These are phyloP conservation scores for Penaeus indicus DNA, from an alignment of 1,140 invertebrate species.

Conservation along the genomic window DNA sequence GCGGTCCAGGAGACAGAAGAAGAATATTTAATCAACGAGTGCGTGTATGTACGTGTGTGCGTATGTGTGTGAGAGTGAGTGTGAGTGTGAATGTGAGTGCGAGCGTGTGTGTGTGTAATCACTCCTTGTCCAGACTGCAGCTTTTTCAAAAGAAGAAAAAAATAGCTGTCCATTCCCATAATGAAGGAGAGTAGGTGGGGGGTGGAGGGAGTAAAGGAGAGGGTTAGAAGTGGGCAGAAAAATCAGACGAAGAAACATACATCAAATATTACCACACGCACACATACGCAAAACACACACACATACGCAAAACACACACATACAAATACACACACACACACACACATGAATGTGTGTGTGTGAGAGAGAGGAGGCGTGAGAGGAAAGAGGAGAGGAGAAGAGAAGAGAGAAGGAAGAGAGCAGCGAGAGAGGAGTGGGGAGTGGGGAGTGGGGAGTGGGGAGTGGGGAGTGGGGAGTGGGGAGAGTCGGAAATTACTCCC, in stretches of 20 bases:
- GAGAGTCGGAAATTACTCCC: not conserved
- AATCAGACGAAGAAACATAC: too few relatives aligned
- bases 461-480: not conserved
- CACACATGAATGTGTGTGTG: too few relatives aligned
- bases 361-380: too few relatives aligned
- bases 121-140: not conserved
- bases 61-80: not conserved
- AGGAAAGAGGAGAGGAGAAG: not conserved
- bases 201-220: too few relatives aligned
- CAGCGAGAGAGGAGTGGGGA: not conserved
- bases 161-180: too few relatives aligned
- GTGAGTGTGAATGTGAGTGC: too few relatives aligned
- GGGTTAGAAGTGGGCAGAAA: too few relatives aligned
- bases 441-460: not conserved
- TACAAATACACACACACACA: constrained; percentile 5
- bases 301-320: too few relatives aligned
- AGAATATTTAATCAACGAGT: too few relatives aligned
- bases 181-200: too few relatives aligned
- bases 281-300: too few relatives aligned
- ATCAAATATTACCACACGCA: not conserved
- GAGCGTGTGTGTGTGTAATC: not conserved
- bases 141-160: not conserved
- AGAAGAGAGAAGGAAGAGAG: not conserved
- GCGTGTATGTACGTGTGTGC: constrained; percentile 10
- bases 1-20: too few relatives aligned